Evolutionary conservation across 2,888 invertebrate genomes (phyloP).

Genomic region (Glyphotaelius pellucidus): DNA sequence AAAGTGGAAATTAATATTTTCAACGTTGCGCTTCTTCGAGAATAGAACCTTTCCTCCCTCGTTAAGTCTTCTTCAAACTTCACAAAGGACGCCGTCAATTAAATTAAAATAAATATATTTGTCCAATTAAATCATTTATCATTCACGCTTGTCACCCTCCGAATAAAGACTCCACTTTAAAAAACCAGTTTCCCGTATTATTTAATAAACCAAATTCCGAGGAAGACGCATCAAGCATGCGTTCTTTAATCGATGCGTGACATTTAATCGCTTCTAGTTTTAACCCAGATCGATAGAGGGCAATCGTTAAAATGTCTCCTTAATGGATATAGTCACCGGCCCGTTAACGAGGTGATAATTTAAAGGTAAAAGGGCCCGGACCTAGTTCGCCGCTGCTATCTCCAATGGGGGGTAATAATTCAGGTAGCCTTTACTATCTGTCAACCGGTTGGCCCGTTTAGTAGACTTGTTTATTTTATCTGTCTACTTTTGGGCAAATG

Average conservation of each 20-base stretch:
- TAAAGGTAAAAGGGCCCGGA: constrained; percentile 47
- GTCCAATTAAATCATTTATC: not conserved
- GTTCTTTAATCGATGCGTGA: not conserved
- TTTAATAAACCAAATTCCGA: not conserved
- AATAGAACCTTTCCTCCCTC: not conserved
- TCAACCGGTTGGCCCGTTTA: constrained; percentile 41
- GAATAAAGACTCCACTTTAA: not conserved
- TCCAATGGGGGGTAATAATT: constrained; percentile 54
- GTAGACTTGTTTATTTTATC: constrained; percentile 48
- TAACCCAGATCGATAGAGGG: constrained; percentile 36
- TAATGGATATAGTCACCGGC: constrained; percentile 52
- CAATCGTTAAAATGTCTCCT: constrained; percentile 52
- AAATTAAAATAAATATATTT: not conserved
- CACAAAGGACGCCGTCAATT: not conserved
- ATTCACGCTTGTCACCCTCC: not conserved
- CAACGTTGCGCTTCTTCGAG: too few relatives aligned
- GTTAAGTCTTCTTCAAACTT: not conserved
- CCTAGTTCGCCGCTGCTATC: constrained; percentile 34
- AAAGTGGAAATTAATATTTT: not conserved
- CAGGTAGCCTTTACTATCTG: constrained; percentile 59
- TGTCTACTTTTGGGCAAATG: constrained; percentile 31
- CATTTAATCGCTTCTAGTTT: constrained; percentile 32
- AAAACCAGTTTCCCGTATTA: not conserved
- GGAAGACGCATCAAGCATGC: constrained; percentile 3
- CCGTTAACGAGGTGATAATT: constrained; percentile 63